Base-by-base conservation (phyloP, 2,113 vertebrate genomes). In the Calonectris borealis region DNA sequence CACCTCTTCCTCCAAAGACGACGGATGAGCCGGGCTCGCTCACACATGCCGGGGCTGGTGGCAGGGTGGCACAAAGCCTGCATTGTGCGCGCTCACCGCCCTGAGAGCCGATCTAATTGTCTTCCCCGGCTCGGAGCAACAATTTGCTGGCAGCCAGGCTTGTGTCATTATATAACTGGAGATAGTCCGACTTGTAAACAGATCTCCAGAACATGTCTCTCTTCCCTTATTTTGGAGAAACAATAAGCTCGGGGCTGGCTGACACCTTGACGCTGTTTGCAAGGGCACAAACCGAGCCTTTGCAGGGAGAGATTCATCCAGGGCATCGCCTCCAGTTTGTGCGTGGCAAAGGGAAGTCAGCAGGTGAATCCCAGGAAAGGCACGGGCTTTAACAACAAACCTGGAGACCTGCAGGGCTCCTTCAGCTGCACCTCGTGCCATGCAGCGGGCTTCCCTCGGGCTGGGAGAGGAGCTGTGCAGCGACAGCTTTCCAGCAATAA, bases 61-160 rank as follows among this genome's bases (percentile, higher is more conserved):
- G 94, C 93, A 76, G 93, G 60, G 95, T 95, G 97, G 97, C 96
- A 97, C 97, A 97, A 97, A 97, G 96, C 97, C 90, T 90, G 96
- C 89, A 97, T 97, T 97, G 96, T 97, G 81, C 71, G 22, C 5
- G 7, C 83, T 95, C 58, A 4, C 90, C 48, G 66, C 93, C 94
- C 88, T 29, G 93, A 93, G 93, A 95, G 86, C 64, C 44, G 57
- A 97, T 96, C 95, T 96, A 94, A 96, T 97, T 97, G 97, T 96
- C 95, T 94, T 96, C 81, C 78, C 85, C 65, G 2, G 80, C 94
- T 95, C 27, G 0, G 65, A 97, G 72, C 92, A 97, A 95, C 95
- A 95, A 96, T 92, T 96, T 96, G 86, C 93, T 97, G 97, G 97
- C 97, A 97, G 92, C 79, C 60, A 72, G 83, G 54, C 94, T 88